Evolutionary conservation across 2,113 vertebrate species (phyloP), one percentile per base, ranked within the genome.

Genomic region (Circaetus cinerascens): DNA sequence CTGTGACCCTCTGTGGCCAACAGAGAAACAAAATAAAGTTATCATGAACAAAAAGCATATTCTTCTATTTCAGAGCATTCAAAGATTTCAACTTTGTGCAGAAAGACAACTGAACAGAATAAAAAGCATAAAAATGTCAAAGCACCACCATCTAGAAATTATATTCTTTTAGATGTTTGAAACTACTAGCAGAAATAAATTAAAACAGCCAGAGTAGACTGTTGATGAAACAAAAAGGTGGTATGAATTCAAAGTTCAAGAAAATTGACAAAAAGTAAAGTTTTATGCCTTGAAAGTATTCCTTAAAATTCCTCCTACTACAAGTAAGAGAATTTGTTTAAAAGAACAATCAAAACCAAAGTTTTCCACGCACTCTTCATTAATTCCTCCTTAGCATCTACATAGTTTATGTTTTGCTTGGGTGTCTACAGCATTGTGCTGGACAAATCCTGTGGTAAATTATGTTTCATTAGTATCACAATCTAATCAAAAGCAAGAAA

Each of bases 1-100:
- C 76, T 96, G 76, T 96, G 73, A 96, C 91, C 95, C 92, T 97
- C 97, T 97, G 95, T 92, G 94, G 97, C 95, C 95, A 96, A 91
- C 91, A 97, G 64, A 97, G 82, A 97, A 97, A 96, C 86, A 96
- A 96, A 91, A 84, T 68, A 94, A 73, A 79, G 76, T 89, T 77
- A 92, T 77, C 67, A 76, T 66, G 48, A 91, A 95, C 75, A 94
- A 93, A 97, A 59, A 78, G 13, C 21, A 86, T 30, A 77, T 41
- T 60, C 5, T 71, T 67, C 64, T 81, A 43, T 74, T 87, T 78
- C 43, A 96, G 27, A 91, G 48, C 51, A 94, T 76, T 89, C 46
- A 82, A 79, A 71, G 27, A 72, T 26, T 86, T 93, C 45, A 84
- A 72, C 30, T 55, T 73, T 7, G 20, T 59, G 17, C 73, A 91